Evolutionary conservation across 2,797 vertebrate species (phyloP).

Genomic region (Oryzias sinensis): DNA sequence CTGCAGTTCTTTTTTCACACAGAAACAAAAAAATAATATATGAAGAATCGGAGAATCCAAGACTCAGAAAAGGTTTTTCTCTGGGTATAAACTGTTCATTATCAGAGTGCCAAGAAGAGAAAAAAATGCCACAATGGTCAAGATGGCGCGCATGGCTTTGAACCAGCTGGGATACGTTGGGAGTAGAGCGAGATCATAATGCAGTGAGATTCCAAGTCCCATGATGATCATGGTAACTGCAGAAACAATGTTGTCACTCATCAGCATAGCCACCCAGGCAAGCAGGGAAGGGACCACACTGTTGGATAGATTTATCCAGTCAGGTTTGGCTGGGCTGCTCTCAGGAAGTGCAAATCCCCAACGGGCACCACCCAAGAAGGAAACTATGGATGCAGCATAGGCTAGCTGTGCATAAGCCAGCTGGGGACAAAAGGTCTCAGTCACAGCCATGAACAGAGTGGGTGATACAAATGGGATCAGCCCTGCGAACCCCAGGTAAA

Average conservation of each 20-base stretch:
- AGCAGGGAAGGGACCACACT: conserved; percentile 79
- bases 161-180: conserved; percentile 91
- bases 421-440: conserved; percentile 77
- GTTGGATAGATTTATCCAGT: conserved; percentile 87
- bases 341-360: conserved; percentile 92
- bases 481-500: conserved; percentile 79
- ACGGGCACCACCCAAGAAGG: conserved; percentile 88
- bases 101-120: conserved; percentile 77
- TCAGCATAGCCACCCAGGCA: conserved; percentile 83
- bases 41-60: no score
- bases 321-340: conserved; percentile 86
- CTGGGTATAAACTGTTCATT: conserved; percentile 67
- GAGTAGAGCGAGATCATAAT: conserved; percentile 86
- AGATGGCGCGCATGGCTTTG: conserved; percentile 79
- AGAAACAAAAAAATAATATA: no score
- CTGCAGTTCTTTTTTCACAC: no score
- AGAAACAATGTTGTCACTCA: conserved; percentile 65
- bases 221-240: conserved; percentile 73
- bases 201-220: conserved; percentile 82
- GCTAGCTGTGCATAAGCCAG: conserved; percentile 83
- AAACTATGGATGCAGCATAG: conserved; percentile 81
- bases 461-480: conserved; percentile 84
- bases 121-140: conserved; percentile 78
- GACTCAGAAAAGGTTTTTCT: conserved; percentile 59
- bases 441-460: conserved; percentile 81